Percentiles rank a stretch among this genome's conserved stretches.
Conservation (phyloP, 2,888 invertebrate genomes). For the Drosophila cracens region DNA sequence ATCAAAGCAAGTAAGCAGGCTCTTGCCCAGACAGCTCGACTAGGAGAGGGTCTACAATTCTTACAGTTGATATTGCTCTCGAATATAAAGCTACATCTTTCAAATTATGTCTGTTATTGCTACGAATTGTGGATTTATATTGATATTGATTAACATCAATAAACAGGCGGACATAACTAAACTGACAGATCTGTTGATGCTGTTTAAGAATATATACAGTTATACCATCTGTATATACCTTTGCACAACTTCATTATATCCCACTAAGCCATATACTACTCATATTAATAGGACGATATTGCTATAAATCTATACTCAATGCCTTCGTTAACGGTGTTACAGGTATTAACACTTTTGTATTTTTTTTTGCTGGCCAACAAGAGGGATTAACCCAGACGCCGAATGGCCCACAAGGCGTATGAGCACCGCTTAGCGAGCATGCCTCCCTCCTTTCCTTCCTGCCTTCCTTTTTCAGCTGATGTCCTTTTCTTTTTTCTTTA, state of each 20-base stretch:
- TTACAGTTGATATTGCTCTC: not conserved
- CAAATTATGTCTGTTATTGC: not conserved
- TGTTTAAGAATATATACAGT: not conserved
- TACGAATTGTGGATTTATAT: not conserved
- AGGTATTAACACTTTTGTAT: slow-evolving; percentile 7
- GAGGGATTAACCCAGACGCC: slow-evolving; percentile 10
- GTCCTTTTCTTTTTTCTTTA: slow-evolving; percentile 38
- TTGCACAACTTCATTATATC: not conserved
- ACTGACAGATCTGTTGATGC: not conserved
- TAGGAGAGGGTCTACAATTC: not conserved
- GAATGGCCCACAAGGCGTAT: slow-evolving; percentile 7
- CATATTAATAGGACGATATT: not conserved
- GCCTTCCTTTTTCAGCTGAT: not conserved
- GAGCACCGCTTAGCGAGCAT: slow-evolving; percentile 11
- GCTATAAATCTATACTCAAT: not conserved
- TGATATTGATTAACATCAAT: not conserved
- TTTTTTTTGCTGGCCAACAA: slow-evolving; percentile 15
- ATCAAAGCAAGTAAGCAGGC: not conserved
- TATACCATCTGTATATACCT: not conserved
- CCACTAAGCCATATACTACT: not conserved
- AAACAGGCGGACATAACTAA: not conserved
- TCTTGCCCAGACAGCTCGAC: not conserved
- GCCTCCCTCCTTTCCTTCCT: slow-evolving; percentile 1
- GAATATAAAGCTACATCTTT: not conserved
- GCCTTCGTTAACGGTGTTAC: slow-evolving; percentile 5